Evolutionary conservation across 2,113 vertebrate genomes (phyloP), one percentile per base, ranked within the genome.

Genomic region (Poeciliopsis turrubarensis): DNA sequence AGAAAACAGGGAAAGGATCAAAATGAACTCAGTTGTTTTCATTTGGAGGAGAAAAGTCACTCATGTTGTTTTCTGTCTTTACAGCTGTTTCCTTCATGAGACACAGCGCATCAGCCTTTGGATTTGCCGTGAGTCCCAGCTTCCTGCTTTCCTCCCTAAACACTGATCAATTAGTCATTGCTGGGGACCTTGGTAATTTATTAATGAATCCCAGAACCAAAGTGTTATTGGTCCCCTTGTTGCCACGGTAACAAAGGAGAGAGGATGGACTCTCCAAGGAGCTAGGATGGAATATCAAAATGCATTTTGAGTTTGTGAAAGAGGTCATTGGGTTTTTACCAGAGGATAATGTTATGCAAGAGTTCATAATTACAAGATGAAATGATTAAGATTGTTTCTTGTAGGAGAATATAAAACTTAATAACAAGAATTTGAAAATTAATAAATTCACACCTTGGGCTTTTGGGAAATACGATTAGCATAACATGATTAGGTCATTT

Each of bases 41-140:
- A 22, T 32, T 9, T 4, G 14, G 71, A 19, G 10, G 6, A 47
- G 6, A 22, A 3, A 57, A 37, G 34, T 25, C 39, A 62, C 12
- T 64, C 4, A 63, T 5, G 27, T 44, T 19, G 37, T 39, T 70
- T 39, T 74, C 44, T 87, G 27, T 65, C 74, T 80, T 70, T 69
- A 73, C 88, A 99, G 98, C 97, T 89, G 97, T 99, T 92, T 99
- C 98, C 68, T 95, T 98, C 89, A 99, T 99, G 98, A 95, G 97
- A 90, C 97, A 97, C 95, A 99, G 98, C 70, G 97, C 97, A 30
- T 99, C 97, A 83, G 96, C 97, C 41, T 99, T 99, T 93, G 98
- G 97, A 95, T 99, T 99, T 95, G 97, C 97, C 69, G 98, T 99
- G 95, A 99, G 98, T 99, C 95, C 75, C 67, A 22, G 61, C 72